Percentiles rank a stretch among this genome's conserved stretches.
Evolutionary conservation across 2,797 vertebrate species (phyloP).

Genomic region (Silurus aristotelis): DNA sequence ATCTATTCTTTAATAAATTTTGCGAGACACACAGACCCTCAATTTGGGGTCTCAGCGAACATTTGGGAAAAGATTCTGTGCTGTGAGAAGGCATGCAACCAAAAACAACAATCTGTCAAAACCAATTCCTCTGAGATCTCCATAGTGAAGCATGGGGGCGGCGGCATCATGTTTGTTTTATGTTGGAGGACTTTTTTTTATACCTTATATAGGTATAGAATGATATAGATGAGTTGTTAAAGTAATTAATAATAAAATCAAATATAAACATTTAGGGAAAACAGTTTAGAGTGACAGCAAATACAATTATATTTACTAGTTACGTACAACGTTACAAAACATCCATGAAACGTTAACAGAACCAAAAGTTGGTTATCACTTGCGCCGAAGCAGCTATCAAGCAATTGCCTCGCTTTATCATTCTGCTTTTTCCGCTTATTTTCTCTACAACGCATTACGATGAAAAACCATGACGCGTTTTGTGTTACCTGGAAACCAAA

Average conservation of each 20-base stretch:
- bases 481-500: neutral
- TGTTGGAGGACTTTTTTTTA: too few species aligned
- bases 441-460: neutral
- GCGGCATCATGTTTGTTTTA: neutral
- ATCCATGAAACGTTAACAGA: too few species aligned
- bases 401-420: too few species aligned
- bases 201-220: too few species aligned
- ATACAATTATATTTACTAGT: neutral
- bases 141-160: slow-evolving; percentile 2
- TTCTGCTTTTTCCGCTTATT: neutral
- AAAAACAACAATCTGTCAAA: neutral
- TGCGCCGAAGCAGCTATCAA: too few species aligned
- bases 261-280: too few species aligned
- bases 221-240: too few species aligned
- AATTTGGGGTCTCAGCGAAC: neutral
- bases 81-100: neutral
- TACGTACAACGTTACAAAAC: neutral
- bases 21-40: neutral
- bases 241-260: too few species aligned
- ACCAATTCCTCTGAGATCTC: neutral
- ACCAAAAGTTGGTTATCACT: too few species aligned
- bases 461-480: neutral
- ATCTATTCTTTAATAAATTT: too few species aligned
- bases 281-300: neutral
- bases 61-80: neutral